These are phyloP conservation scores for Oostethus manadensis DNA, from an alignment of 2,113 vertebrate genomes.

Conservation along the genomic window DNA sequence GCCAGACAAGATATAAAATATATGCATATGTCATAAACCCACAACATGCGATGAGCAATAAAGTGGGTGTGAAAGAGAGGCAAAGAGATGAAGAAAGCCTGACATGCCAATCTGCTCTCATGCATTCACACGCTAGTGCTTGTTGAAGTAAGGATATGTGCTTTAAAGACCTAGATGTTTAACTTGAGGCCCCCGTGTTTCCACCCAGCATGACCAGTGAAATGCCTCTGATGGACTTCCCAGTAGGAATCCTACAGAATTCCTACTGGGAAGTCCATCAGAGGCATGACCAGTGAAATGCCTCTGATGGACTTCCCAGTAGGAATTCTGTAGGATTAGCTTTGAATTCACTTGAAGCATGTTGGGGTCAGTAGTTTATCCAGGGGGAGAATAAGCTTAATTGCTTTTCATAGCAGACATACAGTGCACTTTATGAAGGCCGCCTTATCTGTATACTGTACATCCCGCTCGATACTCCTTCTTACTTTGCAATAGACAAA, in stretches of 20 bases:
- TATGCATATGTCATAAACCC: constrained; percentile 39
- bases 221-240: constrained; percentile 28
- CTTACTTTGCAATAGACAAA: no score
- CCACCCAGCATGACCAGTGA: constrained; percentile 19
- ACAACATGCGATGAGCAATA: constrained; percentile 38
- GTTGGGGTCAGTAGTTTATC: constrained; percentile 24
- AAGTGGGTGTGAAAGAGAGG: constrained; percentile 16
- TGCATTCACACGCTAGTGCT: constrained; percentile 40
- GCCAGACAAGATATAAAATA: constrained; percentile 50
- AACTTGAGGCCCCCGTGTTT: constrained; percentile 22
- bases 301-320: constrained; percentile 29
- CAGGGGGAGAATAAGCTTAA: constrained; percentile 12
- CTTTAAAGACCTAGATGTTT: constrained; percentile 20
- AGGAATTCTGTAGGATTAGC: constrained; percentile 42
- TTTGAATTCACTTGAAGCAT: constrained; percentile 37
- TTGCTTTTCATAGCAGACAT: background rate
- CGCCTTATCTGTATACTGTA: background rate
- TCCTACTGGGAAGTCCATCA: no score
- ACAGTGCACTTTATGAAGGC: background rate
- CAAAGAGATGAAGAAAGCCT: constrained; percentile 17
- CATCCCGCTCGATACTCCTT: background rate
- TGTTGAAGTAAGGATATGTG: constrained; percentile 31
- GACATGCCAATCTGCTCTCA: constrained; percentile 17
- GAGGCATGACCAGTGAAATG: no score
- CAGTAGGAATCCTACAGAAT: constrained; percentile 40